phyloP scores from a whole-genome alignment of 1,140 invertebrate species.

The Cylas formicarius region DNA sequence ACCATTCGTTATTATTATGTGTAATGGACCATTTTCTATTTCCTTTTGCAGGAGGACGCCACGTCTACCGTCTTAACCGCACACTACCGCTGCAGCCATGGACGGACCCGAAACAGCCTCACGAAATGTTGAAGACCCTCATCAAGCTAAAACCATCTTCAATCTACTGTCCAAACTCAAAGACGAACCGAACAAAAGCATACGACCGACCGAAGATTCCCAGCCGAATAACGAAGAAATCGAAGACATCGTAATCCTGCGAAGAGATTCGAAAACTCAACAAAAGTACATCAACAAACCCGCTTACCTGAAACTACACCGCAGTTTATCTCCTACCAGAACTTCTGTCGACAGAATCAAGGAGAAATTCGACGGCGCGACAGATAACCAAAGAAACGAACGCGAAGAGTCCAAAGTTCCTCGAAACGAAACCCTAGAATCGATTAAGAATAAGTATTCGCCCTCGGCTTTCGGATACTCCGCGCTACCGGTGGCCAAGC shows the following conservation, averaged over 20 bases:
- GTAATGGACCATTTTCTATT: too few species aligned
- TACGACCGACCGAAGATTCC: not conserved
- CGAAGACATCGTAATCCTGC: constrained; percentile 25
- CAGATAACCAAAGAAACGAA: constrained; percentile 6
- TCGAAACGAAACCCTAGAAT: constrained; percentile 11
- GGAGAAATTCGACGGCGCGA: constrained; percentile 23
- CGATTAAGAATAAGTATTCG: constrained; percentile 28
- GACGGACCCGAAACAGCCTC: not conserved
- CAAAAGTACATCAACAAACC: constrained; percentile 23
- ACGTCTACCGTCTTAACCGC: too few species aligned
- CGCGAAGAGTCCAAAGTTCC: constrained; percentile 4
- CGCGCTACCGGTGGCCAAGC: constrained; percentile 2
- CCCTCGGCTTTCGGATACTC: constrained; percentile 24
- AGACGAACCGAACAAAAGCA: not conserved
- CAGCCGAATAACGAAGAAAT: constrained; percentile 3
- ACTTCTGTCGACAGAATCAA: constrained; percentile 25
- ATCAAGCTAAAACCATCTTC: constrained; percentile 16
- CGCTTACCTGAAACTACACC: constrained; percentile 32
- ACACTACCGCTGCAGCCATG: constrained; percentile 4
- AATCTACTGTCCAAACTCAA: constrained; percentile 13
- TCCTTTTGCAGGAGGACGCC: constrained; percentile 20
- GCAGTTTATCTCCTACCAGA: constrained; percentile 19
- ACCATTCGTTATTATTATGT: too few species aligned
- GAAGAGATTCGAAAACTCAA: constrained; percentile 16
- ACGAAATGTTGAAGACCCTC: not conserved